phyloP scores from a whole-genome alignment of 2,797 vertebrate species.

The Ciconia nigra region DNA sequence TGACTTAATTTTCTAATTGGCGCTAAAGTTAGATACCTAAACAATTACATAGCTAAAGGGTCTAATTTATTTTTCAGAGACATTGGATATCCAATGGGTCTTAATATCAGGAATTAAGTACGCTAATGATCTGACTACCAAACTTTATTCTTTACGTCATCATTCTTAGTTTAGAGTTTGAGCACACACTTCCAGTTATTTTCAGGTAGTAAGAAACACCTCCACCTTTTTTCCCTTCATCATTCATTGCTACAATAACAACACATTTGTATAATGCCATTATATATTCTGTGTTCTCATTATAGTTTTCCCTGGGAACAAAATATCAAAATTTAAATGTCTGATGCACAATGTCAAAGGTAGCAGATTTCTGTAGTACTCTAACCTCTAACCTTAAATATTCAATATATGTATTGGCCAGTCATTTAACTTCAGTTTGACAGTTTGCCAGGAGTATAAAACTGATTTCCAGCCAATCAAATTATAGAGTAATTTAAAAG shows the following conservation, averaged over 20 bases:
- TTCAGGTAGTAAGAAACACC: not conserved
- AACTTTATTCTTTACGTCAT: not conserved
- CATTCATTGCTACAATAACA: not conserved
- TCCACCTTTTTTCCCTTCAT: not conserved
- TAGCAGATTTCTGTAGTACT: not conserved
- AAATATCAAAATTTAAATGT: not conserved
- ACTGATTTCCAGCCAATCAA: not conserved
- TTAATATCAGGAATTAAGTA: not conserved
- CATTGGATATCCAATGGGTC: not conserved
- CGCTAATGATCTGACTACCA: not conserved
- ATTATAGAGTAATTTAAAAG: slow-evolving; percentile 40
- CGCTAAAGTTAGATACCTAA: not conserved
- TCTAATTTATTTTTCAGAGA: not conserved
- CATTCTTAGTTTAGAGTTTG: not conserved
- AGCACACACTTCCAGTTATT: not conserved
- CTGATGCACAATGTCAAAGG: not conserved
- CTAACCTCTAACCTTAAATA: slow-evolving; percentile 15
- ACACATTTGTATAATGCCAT: not conserved
- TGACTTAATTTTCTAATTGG: not conserved
- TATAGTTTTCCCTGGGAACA: not conserved
- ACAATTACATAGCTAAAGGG: not conserved
- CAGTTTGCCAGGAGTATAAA: not conserved
- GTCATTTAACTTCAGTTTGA: not conserved
- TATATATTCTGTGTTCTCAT: not conserved
- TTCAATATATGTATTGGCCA: not conserved